phyloP scores from a whole-genome alignment of 2,797 vertebrate genomes.

The Picus viridis region DNA sequence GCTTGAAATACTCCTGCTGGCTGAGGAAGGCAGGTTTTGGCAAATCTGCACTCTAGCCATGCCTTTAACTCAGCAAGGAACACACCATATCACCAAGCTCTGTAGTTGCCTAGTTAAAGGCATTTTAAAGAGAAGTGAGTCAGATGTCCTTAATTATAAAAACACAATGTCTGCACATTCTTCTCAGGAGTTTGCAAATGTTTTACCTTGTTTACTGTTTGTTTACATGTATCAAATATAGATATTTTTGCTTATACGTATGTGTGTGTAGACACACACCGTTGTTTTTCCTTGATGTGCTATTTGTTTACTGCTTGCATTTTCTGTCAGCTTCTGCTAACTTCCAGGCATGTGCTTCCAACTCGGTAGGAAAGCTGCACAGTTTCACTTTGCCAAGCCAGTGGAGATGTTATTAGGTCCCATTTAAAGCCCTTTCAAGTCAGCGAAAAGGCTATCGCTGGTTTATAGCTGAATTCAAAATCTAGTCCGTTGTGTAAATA shows the following conservation, averaged over 20 bases:
- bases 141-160: conserved; percentile 35
- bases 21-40: conserved; percentile 37
- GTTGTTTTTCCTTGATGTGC: not conserved
- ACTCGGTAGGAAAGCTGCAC: not conserved
- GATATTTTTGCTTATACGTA: not conserved
- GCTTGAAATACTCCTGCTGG: not conserved
- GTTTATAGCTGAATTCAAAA: not conserved
- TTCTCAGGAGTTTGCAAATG: not conserved
- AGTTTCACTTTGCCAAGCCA: not conserved
- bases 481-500: not conserved
- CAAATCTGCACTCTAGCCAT: conserved; percentile 22
- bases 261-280: no score
- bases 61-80: conserved; percentile 45
- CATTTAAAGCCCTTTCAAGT: not conserved
- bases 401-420: not conserved
- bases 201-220: not conserved
- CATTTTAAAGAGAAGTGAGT: not conserved
- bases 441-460: not conserved
- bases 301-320: not conserved
- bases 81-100: not conserved
- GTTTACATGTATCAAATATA: not conserved
- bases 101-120: conserved; percentile 1
- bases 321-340: not conserved
- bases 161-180: not conserved
- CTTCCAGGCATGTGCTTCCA: not conserved